These are phyloP conservation scores for Mystacornis crossleyi DNA, from an alignment of 2,113 vertebrate species.

Conservation along the genomic window DNA sequence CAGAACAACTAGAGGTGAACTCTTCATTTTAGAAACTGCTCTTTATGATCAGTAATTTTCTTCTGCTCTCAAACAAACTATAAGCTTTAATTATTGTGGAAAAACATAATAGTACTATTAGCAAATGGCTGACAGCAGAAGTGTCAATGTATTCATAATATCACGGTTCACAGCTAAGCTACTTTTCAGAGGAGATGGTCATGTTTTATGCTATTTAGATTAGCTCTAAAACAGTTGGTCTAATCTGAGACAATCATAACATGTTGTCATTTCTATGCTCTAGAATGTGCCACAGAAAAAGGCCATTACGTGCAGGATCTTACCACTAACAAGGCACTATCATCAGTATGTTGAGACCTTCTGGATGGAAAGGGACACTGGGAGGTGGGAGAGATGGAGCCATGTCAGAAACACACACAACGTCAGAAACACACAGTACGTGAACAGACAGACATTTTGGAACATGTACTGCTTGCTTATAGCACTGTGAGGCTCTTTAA, in stretches of 20 bases:
- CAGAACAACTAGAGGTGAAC: not conserved
- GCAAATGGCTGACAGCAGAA: not conserved
- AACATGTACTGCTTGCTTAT: not conserved
- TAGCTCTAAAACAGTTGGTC: conserved; percentile 4
- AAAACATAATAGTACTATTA: not conserved
- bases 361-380: conserved; percentile 91
- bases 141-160: not conserved
- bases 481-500: not conserved
- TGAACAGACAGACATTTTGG: conserved; percentile 66
- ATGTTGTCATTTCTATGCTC: conserved; percentile 22
- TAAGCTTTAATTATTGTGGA: not conserved
- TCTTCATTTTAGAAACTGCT: not conserved
- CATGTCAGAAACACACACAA: conserved; percentile 75
- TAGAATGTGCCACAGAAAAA: conserved; percentile 50
- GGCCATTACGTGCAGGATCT: conserved; percentile 74
- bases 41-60: not conserved
- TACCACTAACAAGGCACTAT: conserved; percentile 99
- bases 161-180: not conserved
- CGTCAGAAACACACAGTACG: conserved; percentile 24
- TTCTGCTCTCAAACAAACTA: not conserved
- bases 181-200: not conserved
- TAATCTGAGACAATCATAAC: conserved; percentile 9
- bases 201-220: conserved; percentile 77
- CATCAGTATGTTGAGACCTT: conserved; percentile 97
- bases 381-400: conserved; percentile 75